phyloP scores from a whole-genome alignment of 2,888 invertebrate genomes.

The Helleia helle region DNA sequence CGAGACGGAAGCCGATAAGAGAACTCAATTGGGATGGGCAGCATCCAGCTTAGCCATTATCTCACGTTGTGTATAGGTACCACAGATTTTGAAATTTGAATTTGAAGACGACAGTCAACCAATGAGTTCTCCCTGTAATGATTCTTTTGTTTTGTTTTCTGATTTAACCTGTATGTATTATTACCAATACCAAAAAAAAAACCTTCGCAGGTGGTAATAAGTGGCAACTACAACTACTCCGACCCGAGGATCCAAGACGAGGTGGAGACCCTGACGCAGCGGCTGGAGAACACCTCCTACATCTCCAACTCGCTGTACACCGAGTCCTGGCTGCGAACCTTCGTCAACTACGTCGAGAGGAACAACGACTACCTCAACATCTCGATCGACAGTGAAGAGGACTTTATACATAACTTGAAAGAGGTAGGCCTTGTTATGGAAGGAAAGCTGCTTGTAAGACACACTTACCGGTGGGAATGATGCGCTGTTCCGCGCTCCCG shows the following conservation, averaged over 20 bases:
- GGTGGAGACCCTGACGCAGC: conserved; percentile 84
- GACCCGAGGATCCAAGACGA: conserved; percentile 83
- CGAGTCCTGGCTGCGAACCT: conserved; percentile 91
- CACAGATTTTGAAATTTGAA: too few species aligned
- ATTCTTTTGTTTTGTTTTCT: too few species aligned
- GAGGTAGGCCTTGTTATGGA: conserved; percentile 69
- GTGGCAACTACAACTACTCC: conserved; percentile 87
- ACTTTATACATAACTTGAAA: conserved; percentile 83
- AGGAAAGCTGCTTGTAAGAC: too few species aligned
- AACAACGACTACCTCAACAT: conserved; percentile 84
- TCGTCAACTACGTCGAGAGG: conserved; percentile 82
- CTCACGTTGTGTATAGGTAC: too few species aligned
- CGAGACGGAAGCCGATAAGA: too few species aligned
- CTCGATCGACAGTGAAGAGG: conserved; percentile 81
- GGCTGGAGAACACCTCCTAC: conserved; percentile 85
- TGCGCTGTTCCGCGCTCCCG: too few species aligned
- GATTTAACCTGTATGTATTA: too few species aligned
- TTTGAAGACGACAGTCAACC: too few species aligned
- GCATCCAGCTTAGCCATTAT: too few species aligned
- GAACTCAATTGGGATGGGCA: too few species aligned
- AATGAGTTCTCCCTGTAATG: too few species aligned
- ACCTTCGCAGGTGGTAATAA: conserved; percentile 84
- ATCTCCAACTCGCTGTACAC: conserved; percentile 86
- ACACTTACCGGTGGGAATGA: too few species aligned
- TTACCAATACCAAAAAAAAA: neutral